These are phyloP conservation scores for Yasuhikotakia modesta DNA, from an alignment of 2,797 vertebrate genomes.

Conservation along the genomic window DNA sequence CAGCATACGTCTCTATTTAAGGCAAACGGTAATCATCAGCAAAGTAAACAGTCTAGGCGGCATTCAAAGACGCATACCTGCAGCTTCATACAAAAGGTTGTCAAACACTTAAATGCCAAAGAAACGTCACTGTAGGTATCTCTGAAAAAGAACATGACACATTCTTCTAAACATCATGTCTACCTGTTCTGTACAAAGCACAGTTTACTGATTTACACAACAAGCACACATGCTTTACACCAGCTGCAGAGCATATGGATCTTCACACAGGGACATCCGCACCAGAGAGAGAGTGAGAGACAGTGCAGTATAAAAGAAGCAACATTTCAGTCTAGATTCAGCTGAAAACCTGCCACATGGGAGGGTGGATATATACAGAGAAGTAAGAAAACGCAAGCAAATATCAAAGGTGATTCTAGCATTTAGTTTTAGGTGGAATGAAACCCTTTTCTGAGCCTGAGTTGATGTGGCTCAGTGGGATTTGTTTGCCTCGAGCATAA, in stretches of 20 bases:
- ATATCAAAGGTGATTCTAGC: neutral
- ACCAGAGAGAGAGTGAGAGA: conserved; percentile 17
- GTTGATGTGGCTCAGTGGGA: neutral
- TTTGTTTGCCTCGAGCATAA: neutral
- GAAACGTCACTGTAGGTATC: conserved; percentile 43
- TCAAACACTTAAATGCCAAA: conserved; percentile 45
- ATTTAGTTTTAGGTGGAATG: neutral
- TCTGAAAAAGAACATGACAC: conserved; percentile 37
- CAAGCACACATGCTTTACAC: conserved; percentile 32
- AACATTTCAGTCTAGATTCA: conserved; percentile 46
- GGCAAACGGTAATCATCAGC: conserved; percentile 32
- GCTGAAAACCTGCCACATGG: conserved; percentile 42
- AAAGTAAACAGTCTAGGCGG: conserved; percentile 26
- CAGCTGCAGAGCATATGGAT: conserved; percentile 59
- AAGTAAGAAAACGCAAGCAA: neutral
- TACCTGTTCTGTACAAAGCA: conserved; percentile 32
- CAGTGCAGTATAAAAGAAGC: conserved; percentile 3
- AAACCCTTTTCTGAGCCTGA: neutral
- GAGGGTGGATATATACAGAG: conserved; percentile 2
- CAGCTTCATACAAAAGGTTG: conserved; percentile 29
- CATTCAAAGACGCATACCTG: conserved; percentile 41
- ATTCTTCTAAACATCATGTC: conserved; percentile 49
- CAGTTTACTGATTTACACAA: conserved; percentile 41
- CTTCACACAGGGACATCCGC: conserved; percentile 51
- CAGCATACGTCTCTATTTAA: conserved; percentile 13